Conservation (phyloP, 2,888 invertebrate genomes). For the Melikaiella ostensackeni region DNA sequence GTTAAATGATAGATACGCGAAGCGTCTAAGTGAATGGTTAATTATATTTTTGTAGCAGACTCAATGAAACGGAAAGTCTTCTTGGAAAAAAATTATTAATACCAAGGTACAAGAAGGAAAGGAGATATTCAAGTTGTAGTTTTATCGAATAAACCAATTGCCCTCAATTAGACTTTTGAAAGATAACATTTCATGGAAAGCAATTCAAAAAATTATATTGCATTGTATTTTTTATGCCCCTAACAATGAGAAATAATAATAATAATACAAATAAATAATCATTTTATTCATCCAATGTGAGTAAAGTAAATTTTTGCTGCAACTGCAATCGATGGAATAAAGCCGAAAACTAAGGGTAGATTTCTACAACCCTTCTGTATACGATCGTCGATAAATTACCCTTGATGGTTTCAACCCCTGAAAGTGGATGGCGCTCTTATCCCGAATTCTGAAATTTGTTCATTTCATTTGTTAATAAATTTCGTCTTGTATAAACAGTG, state of each 20-base stretch:
- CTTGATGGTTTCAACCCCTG: not conserved
- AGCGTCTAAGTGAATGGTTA: not conserved
- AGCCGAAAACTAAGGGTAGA: not conserved
- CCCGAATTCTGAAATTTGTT: not conserved
- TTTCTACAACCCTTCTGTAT: not conserved
- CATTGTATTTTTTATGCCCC: too few relatives aligned
- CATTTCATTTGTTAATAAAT: not conserved
- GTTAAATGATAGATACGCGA: slow-evolving; percentile 1
- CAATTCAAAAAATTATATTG: not conserved
- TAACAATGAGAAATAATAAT: too few relatives aligned
- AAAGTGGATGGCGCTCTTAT: slow-evolving; percentile 12
- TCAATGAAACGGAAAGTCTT: not conserved
- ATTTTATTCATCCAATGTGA: not conserved
- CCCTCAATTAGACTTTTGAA: slow-evolving; percentile 14
- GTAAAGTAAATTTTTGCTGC: not conserved
- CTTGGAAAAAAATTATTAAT: slow-evolving; percentile 15
- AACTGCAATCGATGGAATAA: not conserved
- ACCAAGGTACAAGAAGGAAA: not conserved
- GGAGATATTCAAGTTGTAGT: not conserved
- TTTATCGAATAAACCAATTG: slow-evolving; percentile 1
- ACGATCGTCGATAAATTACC: not conserved
- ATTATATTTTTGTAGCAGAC: slow-evolving; percentile 4
- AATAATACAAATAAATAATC: not conserved
- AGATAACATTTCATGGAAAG: not conserved
- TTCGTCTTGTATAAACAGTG: not conserved